Evolutionary conservation across 2,797 vertebrate species (phyloP).

Genomic region (Bradypodion ventrale): DNA sequence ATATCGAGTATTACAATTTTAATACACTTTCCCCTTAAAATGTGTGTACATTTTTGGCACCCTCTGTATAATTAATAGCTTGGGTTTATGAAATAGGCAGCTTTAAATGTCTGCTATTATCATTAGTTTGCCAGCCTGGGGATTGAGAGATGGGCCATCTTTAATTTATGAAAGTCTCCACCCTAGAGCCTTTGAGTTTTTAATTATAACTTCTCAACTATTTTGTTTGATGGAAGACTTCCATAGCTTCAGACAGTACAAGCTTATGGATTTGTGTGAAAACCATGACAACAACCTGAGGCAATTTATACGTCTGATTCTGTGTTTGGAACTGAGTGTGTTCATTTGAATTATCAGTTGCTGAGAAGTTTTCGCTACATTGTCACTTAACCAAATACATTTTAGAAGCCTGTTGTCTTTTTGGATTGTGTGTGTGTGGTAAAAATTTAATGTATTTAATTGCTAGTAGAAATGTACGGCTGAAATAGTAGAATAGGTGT

Average conservation of each 20-base stretch:
- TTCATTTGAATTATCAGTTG: background rate
- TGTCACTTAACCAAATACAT: background rate
- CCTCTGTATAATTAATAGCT: background rate
- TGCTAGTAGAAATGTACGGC: background rate
- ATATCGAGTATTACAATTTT: too few species aligned
- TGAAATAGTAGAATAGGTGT: background rate
- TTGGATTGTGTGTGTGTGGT: background rate
- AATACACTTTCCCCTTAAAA: too few species aligned
- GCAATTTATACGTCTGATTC: background rate
- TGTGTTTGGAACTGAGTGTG: background rate
- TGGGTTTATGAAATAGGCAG: background rate
- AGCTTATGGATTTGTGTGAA: background rate
- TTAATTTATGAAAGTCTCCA: background rate
- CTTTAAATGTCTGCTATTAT: background rate
- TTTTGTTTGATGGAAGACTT: background rate
- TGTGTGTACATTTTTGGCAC: too few species aligned
- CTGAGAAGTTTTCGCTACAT: background rate
- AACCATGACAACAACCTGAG: too few species aligned
- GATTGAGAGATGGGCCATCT: background rate
- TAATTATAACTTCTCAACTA: slow-evolving; percentile 11
- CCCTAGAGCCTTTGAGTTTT: background rate
- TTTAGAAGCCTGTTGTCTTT: background rate
- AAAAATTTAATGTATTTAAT: background rate
- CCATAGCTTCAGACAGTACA: background rate
- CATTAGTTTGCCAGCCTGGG: background rate